Evolutionary conservation across 2,113 vertebrate genomes (phyloP).

Genomic region (Melanocharis versteri): DNA sequence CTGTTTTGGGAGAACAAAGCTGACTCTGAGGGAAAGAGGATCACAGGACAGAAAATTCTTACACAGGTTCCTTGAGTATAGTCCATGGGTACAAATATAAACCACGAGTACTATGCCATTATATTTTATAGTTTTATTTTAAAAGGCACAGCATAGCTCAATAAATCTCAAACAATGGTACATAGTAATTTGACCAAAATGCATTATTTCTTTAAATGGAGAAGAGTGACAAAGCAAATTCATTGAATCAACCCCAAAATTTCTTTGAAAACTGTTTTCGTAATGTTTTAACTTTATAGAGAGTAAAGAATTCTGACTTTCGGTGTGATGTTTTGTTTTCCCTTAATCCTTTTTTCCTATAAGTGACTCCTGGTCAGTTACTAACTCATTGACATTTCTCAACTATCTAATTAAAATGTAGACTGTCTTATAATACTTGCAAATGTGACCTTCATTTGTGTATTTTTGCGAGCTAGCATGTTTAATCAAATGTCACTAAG

Average conservation of each 20-base stretch:
- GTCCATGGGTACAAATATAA: not conserved
- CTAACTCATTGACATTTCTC: conserved; percentile 78
- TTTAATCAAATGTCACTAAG: conserved; percentile 79
- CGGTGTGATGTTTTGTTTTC: conserved; percentile 25
- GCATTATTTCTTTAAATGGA: not conserved
- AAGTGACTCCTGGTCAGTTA: conserved; percentile 65
- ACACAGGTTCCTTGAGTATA: not conserved
- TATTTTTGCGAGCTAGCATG: conserved; percentile 66
- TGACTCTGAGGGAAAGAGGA: not conserved
- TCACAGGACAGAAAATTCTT: not conserved
- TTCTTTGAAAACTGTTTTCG: not conserved
- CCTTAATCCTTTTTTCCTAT: not conserved
- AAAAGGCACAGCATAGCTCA: not conserved
- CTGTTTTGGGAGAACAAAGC: not conserved
- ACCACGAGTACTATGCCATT: not conserved
- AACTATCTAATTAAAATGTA: conserved; percentile 77
- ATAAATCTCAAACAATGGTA: not conserved
- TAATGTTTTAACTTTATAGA: conserved; percentile 3
- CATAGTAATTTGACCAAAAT: not conserved
- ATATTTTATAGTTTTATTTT: not conserved
- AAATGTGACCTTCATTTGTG: conserved; percentile 82
- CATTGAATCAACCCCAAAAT: not conserved
- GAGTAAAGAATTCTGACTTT: not conserved
- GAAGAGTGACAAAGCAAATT: not conserved
- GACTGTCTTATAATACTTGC: conserved; percentile 77